Percentiles rank a stretch among this genome's conserved stretches.
Evolutionary conservation across 2,888 invertebrate genomes (phyloP).

Genomic region (Tridacna gigas): DNA sequence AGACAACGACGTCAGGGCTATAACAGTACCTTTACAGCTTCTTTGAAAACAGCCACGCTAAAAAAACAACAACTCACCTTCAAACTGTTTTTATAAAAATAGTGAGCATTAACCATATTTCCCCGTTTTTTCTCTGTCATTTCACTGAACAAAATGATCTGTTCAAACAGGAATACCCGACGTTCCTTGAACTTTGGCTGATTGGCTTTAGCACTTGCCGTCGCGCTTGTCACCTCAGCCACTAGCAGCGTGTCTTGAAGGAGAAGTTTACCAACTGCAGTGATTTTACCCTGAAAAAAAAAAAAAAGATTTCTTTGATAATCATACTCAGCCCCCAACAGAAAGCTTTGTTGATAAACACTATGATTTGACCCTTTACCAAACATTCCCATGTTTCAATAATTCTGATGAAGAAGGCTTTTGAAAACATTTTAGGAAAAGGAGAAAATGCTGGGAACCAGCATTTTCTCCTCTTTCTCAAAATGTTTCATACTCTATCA

Average conservation of each 20-base stretch:
- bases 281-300: constrained; percentile 94
- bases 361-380: too few species aligned
- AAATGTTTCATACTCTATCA: too few species aligned
- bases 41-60: too few species aligned
- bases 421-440: too few species aligned
- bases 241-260: constrained; percentile 87
- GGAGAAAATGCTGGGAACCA: too few species aligned
- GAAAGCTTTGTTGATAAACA: too few species aligned
- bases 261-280: constrained; percentile 97
- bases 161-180: constrained; percentile 98
- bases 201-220: constrained; percentile 72
- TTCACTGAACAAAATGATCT: constrained; percentile 96
- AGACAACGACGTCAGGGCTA: too few species aligned
- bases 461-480: too few species aligned
- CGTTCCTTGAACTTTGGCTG: constrained; percentile 91
- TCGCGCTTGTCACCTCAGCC: constrained; percentile 78
- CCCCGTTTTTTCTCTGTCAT: constrained; percentile 95
- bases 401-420: too few species aligned
- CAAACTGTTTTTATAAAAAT: constrained; percentile 97
- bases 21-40: too few species aligned
- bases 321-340: too few species aligned
- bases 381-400: too few species aligned
- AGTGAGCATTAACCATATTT: constrained; percentile 94
- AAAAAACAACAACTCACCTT: constrained; percentile 87
- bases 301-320: neutral